Evolutionary conservation across 30 jellyfish, hydroid and myxozoan species (phyloP).

Genomic region (Nemopilema nomurai): DNA sequence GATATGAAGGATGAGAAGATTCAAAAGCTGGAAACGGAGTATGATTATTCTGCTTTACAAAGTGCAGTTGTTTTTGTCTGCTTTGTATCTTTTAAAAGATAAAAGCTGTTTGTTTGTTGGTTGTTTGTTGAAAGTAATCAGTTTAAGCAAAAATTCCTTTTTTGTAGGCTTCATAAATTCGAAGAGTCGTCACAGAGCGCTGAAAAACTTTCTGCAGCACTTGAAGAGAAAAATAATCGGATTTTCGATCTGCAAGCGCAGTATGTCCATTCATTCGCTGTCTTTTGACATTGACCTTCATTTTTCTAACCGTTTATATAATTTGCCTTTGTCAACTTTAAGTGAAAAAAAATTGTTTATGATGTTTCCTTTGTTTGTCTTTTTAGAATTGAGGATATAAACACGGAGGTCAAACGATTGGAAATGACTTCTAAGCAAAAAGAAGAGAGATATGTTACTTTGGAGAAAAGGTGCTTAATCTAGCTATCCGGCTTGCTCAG

Average conservation of each 20-base stretch:
- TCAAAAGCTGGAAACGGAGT: conserved; percentile 76
- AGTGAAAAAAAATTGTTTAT: too few relatives aligned
- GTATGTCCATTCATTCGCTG: conserved; percentile 33
- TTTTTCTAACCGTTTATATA: not conserved
- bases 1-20: conserved; percentile 71
- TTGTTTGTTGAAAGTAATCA: not conserved
- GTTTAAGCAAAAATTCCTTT: too few relatives aligned
- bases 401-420: conserved; percentile 60
- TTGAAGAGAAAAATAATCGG: conserved; percentile 72
- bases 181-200: conserved; percentile 73
- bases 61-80: not conserved
- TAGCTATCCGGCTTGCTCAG: too few relatives aligned
- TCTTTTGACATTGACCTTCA: not conserved
- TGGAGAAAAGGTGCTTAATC: conserved; percentile 66
- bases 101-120: not conserved
- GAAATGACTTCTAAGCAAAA: conserved; percentile 73
- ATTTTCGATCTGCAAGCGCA: conserved; percentile 67
- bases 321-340: not conserved
- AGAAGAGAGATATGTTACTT: conserved; percentile 72
- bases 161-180: conserved; percentile 59
- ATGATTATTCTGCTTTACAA: not conserved
- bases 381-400: conserved; percentile 56
- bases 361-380: conserved; percentile 5
- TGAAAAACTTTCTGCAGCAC: conserved; percentile 42
- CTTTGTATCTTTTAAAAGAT: not conserved